These are phyloP conservation scores for Clarias laeviceps DNA, from an alignment of 2,797 vertebrate species.

Conservation along the genomic window DNA sequence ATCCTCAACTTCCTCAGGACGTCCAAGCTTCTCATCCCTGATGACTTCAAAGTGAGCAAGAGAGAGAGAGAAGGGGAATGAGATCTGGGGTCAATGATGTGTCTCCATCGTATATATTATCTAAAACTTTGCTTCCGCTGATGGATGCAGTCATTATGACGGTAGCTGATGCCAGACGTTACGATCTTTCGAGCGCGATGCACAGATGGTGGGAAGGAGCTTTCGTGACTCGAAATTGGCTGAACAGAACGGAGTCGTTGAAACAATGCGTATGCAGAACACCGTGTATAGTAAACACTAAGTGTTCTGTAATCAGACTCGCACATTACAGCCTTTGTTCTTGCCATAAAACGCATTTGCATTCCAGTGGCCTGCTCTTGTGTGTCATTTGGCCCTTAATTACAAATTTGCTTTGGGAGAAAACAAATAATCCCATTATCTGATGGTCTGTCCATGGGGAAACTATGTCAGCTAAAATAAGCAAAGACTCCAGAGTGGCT, in stretches of 20 bases:
- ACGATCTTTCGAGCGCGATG: neutral
- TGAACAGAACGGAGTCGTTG: neutral
- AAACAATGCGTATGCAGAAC: neutral
- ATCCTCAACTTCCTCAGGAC: slow-evolving; percentile 97
- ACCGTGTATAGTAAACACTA: neutral
- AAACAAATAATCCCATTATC: slow-evolving; percentile 77
- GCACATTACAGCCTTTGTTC: slow-evolving; percentile 48
- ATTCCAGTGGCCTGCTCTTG: slow-evolving; percentile 58
- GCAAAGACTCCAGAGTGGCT: slow-evolving; percentile 67
- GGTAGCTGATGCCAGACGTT: slow-evolving; percentile 1
- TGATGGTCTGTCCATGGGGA: slow-evolving; percentile 74
- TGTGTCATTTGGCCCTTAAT: slow-evolving; percentile 75
- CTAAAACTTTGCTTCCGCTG: slow-evolving; percentile 8
- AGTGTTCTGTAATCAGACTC: slow-evolving; percentile 29
- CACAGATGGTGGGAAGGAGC: neutral
- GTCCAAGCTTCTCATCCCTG: slow-evolving; percentile 94
- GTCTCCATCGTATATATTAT: slow-evolving; percentile 17
- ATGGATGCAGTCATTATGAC: slow-evolving; percentile 14
- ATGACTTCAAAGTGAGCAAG: slow-evolving; percentile 95
- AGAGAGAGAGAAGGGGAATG: neutral
- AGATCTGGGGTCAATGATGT: slow-evolving; percentile 14
- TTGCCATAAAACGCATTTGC: slow-evolving; percentile 64
- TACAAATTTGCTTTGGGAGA: slow-evolving; percentile 71
- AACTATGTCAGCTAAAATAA: slow-evolving; percentile 76
- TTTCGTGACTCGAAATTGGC: neutral